Base-by-base conservation (phyloP, 2,113 vertebrate species). In the Phaethon lepturus region DNA sequence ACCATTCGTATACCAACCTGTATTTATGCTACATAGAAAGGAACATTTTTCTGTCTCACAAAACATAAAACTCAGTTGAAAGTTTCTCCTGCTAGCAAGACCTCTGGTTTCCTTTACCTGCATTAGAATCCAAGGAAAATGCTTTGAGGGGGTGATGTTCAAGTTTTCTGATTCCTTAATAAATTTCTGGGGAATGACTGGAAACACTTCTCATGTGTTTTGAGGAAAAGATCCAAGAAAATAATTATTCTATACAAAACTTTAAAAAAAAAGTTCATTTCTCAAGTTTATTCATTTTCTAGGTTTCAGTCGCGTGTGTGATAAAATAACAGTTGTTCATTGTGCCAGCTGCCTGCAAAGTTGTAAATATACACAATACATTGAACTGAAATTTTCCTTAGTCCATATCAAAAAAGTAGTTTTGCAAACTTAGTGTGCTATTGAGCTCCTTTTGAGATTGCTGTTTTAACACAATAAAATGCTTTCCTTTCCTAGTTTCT, bases 251-350 rank as follows among this genome's bases (percentile, higher is more conserved):
- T 22, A 81, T 6, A 59, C 0, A 19, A 49, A 76, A 49, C 31
- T 26, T 55, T 16, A 0, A 4, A 7, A 17, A 53, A 53, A 69
- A 17, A 5, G 2, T 15, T 62, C 0, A 25, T 49, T 73, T 52
- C 6, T 50, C 22, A 69, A 52, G 15, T 52, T 64, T 53, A 22
- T 67, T 26, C 0, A 52, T 77, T 81, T 84, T 84, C 45, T 81
- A 13, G 0, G 0, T 64, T 86, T 87, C 40, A 33, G 17, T 52
- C 9, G 10, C 25, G 28, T 15, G 0, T 53, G 23, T 13, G 17
- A 71, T 42, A 55, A 89, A 95, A 58, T 75, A 87, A 28, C 11
- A 59, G 25, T n/a, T 9, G 7, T 35, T 80, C 50, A 24, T 31
- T 52, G 6, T 47, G 22, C 7, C 8, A 45, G 31, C 18, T 76